Evolutionary conservation across 2,797 vertebrate genomes (phyloP).

Genomic region (Hydrophis major): DNA sequence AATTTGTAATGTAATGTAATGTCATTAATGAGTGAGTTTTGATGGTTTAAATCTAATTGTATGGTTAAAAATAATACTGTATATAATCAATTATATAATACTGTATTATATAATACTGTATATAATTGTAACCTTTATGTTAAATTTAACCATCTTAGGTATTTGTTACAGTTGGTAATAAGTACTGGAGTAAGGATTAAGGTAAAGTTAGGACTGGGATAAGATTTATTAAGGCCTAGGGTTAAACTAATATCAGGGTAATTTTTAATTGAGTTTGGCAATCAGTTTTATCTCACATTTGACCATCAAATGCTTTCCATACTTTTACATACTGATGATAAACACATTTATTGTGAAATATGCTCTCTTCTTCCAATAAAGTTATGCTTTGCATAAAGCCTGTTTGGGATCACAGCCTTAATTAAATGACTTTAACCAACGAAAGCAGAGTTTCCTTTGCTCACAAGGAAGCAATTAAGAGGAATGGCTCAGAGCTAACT

Average conservation of each 20-base stretch:
- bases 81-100: not conserved
- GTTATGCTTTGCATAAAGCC: not conserved
- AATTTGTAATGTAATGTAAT: not conserved
- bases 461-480: conserved; percentile 17
- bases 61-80: not conserved
- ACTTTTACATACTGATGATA: not conserved
- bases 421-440: conserved; percentile 17
- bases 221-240: not conserved
- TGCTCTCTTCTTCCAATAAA: not conserved
- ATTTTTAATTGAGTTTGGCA: not conserved
- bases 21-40: not conserved
- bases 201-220: not conserved
- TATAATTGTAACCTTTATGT: not conserved
- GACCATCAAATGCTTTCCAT: not conserved
- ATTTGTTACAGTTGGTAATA: not conserved
- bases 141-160: not conserved
- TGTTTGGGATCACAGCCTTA: conserved; percentile 3
- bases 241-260: not conserved
- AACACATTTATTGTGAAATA: not conserved
- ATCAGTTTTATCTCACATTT: not conserved
- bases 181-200: not conserved
- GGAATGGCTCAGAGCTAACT: conserved; percentile 7
- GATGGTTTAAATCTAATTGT: not conserved
- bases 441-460: not conserved
- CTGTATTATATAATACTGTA: no score